Base-by-base conservation (phyloP, 2,797 vertebrate genomes). In the Sylvilagus floridanus region DNA sequence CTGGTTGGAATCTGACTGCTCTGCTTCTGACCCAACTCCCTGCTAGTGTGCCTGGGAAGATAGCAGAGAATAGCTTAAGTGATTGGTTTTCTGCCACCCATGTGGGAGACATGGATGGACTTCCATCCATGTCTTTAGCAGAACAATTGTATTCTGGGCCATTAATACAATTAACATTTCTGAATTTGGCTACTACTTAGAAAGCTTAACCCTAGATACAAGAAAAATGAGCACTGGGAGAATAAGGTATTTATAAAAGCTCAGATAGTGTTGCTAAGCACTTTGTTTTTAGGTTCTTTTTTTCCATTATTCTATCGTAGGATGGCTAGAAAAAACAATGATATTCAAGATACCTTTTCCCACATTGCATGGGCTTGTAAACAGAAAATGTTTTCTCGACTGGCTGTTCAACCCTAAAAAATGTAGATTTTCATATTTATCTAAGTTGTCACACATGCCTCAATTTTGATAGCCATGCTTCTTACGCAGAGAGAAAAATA, bases 401-500 rank as follows among this genome's bases (percentile, higher is more conserved):
- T 94, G 19, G 81, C 60, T 72, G 13, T 81, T 66, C 72, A 81
- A 79, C 21, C 9, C 16, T 72, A 1, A 2, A 82, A 68, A 90
- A 63, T 52, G 4, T 73, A 63, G 24, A 90, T 72, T 52, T 92
- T 88, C 42, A 69, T 42, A 52, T 69, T 94, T 88, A n/a, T 78
- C 8, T 57, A 89, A 90, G 16, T 65, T 65, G 28, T 83, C 62
- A 17, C 16, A 42, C 0, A 0, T 68, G 2, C 2, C 10, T 71
- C 54, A 19, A 14, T 86, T 93, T 94, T 90, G 35, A 63, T 91
- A 84, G 72, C 7, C 32, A 24, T 69, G 8, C 19, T 90, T 75
- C 7, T n/a, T 4, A 42, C 47, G 2, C 11, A 88, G 6, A 54
- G 14, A 66, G 11, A 78, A 35, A 32, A 88, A 21, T 8, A 7